phyloP scores from a whole-genome alignment of 2,113 vertebrate genomes.

The Taurulus bubalis region DNA sequence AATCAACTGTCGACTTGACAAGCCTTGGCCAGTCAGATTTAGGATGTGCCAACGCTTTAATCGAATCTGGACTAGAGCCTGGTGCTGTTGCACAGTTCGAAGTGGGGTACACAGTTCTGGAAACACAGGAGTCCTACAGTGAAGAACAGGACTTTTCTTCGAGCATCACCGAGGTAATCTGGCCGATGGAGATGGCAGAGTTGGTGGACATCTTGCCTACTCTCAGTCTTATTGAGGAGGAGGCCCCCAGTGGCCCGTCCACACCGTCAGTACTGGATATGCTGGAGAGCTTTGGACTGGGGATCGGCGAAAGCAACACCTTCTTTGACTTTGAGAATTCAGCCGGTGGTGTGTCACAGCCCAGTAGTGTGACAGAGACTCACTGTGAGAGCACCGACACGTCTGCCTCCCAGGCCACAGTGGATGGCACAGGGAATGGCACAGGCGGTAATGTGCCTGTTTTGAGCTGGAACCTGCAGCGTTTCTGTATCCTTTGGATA shows the following conservation, averaged over 20 bases:
- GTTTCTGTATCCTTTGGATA: no score
- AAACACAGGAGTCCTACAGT: constrained; percentile 35
- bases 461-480: background rate
- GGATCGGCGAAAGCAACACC: constrained; percentile 51
- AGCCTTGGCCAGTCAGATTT: constrained; percentile 50
- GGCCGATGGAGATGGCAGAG: constrained; percentile 76
- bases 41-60: constrained; percentile 43
- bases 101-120: constrained; percentile 33
- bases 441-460: background rate
- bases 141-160: constrained; percentile 35
- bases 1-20: constrained; percentile 54
- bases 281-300: constrained; percentile 71
- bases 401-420: background rate
- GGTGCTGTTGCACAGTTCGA: constrained; percentile 59
- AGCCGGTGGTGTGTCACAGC: background rate
- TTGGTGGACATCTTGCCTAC: constrained; percentile 75
- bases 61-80: constrained; percentile 55
- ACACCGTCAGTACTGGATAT: constrained; percentile 69
- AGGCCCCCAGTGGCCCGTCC: constrained; percentile 49
- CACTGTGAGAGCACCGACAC: constrained; percentile 1
- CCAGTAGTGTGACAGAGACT: constrained; percentile 4
- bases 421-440: background rate
- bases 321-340: constrained; percentile 59
- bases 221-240: constrained; percentile 73
- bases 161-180: constrained; percentile 71